Conservation (phyloP, 2,888 invertebrate genomes). For the Synergus laeviventris region DNA sequence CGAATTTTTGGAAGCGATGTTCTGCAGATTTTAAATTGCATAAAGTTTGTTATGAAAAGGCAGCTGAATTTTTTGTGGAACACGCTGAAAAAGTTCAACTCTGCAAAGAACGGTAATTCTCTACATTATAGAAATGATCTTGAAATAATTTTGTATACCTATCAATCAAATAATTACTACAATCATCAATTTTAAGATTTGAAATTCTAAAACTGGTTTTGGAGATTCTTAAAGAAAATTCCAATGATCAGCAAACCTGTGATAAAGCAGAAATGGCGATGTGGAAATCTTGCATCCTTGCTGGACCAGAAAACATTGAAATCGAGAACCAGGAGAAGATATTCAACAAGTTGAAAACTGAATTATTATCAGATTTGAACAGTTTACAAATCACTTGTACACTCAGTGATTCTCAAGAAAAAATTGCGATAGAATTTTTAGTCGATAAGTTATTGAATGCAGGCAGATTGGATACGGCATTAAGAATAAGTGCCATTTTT, state of each 20-base stretch:
- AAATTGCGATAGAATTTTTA: conserved; percentile 67
- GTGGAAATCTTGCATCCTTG: conserved; percentile 74
- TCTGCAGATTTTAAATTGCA: conserved; percentile 81
- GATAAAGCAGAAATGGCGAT: conserved; percentile 72
- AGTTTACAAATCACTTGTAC: conserved; percentile 62
- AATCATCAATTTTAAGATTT: conserved; percentile 57
- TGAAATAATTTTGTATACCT: background rate
- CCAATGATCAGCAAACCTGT: conserved; percentile 62
- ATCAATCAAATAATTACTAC: background rate
- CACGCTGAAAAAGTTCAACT: conserved; percentile 77
- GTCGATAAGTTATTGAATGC: conserved; percentile 79
- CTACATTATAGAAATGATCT: background rate
- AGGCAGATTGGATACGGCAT: conserved; percentile 80
- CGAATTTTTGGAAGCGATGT: conserved; percentile 79
- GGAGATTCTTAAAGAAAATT: conserved; percentile 64
- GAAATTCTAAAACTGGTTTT: conserved; percentile 69
- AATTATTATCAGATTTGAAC: conserved; percentile 64
- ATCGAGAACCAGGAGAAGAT: conserved; percentile 56
- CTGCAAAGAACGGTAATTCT: conserved; percentile 65
- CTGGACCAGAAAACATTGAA: conserved; percentile 66
- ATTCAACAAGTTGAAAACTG: conserved; percentile 68
- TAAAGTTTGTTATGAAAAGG: conserved; percentile 80
- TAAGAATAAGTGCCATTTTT: conserved; percentile 77
- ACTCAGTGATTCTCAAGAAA: conserved; percentile 62
- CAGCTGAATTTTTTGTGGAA: conserved; percentile 81